Evolutionary conservation across 2,888 invertebrate species (phyloP), one percentile per base, ranked within the genome.

Genomic region (Agonopterix arenella): DNA sequence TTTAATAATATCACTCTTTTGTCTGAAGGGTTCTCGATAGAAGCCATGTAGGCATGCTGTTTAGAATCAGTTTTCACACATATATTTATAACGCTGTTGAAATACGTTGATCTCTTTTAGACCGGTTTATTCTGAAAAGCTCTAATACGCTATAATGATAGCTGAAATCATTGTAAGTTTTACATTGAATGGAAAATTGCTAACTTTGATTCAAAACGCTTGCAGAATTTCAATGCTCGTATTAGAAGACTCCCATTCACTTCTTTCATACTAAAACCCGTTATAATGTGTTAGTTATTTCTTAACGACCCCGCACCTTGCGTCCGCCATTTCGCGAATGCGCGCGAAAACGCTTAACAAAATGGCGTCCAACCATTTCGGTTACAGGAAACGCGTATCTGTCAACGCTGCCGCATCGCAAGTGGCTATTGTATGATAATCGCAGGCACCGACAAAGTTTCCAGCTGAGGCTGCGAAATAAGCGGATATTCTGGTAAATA

Each of bases 391-490:
- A 83, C 80, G 83, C 79, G 82, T 84, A 84, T 84, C 85, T 85
- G 86, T 85, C 85, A 85, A 75, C 80, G 71, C 67, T 67, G 75
- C 73, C 66, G 83, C 83, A 84, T 85, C 75, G 77, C 83, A 82
- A 88, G 83, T 80, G 77, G 80, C 72, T 67, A 89, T 89, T 89
- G 88, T 89, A 88, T 89, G 88, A 85, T 88, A 89, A 89, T 89
- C 72, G 68, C 61, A 52, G 64, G 73, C 73, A 74, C 80, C 80
- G 84, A 84, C 84, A 83, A 84, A 84, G 85, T 84, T 80, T 74
- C 68, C 60, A 61, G 60, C 66, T 65, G 72, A 61, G 77, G 84
- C 82, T 71, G 70, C 58, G 61, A 72, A 72, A 71, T 51, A 44
- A 50, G 81, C 77, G 74, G 37, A 18, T 11, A 45, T 40, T 43